Base-by-base conservation (phyloP, 64 coral and sea anemone genomes). In the Montipora sp. region DNA sequence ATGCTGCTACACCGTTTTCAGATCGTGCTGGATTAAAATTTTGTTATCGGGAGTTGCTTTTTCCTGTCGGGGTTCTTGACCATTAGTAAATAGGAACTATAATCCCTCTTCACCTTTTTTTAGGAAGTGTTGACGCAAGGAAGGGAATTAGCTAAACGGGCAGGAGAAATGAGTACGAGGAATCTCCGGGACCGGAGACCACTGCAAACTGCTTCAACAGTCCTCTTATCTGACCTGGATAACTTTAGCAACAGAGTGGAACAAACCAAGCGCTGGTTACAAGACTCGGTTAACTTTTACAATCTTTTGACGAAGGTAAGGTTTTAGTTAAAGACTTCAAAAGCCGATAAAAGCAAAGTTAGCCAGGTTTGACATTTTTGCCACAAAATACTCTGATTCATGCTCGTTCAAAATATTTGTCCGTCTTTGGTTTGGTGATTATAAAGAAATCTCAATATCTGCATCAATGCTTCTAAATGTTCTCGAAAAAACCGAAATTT, bases 181-280 rank as follows among this genome's bases (percentile, higher is more conserved):
- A 88, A 45, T 53, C 92, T 88, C 55, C 63, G 89, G 9, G 92
- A 92, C 51, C 55, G 87, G n/a, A 88, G 75, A 81, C 89, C 89
- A 16, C 69, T 89, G 24, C 78, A 80, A 48, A 85, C 83, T 12
- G 79, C 86, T 1, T 86, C 83, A 13, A 57, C 91, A 59, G 85
- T 75, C 1, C 73, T 94, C 2, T 23, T 23, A n/a, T 61, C 80
- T 53, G 77, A 72, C n/a, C 77, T 98, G 12, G 67, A 84, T 71
- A 91, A 51, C 73, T 98, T 98, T 46, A 78, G 92, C 83, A 94
- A 91, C 10, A 83, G 72, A 80, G 88, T 97, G 59, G 95, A 97
- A 84, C 88, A 94, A 47, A 65, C 43, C 8, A 77, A 83, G 23
- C 91, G 46, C 10, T 90, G 81, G 43, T 81, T 97, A 7, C 89